Percentiles rank a stretch among this genome's conserved stretches.
These are phyloP conservation scores for Agrochola macilenta DNA, from an alignment of 2,888 invertebrate genomes.

Conservation along the genomic window DNA sequence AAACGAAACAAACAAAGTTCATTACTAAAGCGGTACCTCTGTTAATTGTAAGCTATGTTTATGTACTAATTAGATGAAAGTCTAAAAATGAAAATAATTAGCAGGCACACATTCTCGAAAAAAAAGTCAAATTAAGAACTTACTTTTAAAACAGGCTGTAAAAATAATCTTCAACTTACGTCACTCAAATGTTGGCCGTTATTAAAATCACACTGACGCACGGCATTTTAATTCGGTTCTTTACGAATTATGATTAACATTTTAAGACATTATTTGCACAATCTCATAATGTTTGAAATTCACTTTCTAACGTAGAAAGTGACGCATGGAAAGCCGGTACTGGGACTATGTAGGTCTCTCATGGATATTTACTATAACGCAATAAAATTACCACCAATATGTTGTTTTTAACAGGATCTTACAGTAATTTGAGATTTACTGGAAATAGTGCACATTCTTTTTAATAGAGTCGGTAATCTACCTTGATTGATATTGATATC, in stretches of 20 bases:
- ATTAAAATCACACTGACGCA: constrained; percentile 18
- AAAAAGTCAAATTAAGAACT: constrained; percentile 8
- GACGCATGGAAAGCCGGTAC: constrained; percentile 64
- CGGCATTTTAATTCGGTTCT: constrained; percentile 24
- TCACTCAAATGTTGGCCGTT: constrained; percentile 34
- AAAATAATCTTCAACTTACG: constrained; percentile 2
- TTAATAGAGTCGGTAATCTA: not conserved
- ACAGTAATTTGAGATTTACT: not conserved
- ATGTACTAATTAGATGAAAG: not conserved
- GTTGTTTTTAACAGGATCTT: constrained; percentile 22
- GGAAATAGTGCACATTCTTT: not conserved
- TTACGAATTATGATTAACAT: constrained; percentile 50
- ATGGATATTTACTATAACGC: constrained; percentile 45
- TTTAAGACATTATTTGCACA: constrained; percentile 57
- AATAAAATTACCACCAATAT: constrained; percentile 43
- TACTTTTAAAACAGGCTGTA: not conserved
- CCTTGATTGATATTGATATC: not conserved
- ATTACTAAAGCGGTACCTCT: not conserved
- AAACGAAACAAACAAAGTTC: constrained; percentile 3
- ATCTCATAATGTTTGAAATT: constrained; percentile 65
- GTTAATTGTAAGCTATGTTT: not conserved
- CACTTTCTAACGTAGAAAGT: constrained; percentile 68
- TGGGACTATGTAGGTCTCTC: constrained; percentile 28
- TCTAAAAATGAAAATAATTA: not conserved
- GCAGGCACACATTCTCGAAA: not conserved